Base-by-base conservation (phyloP, 2,113 vertebrate species). In the Rutilus rutilus region DNA sequence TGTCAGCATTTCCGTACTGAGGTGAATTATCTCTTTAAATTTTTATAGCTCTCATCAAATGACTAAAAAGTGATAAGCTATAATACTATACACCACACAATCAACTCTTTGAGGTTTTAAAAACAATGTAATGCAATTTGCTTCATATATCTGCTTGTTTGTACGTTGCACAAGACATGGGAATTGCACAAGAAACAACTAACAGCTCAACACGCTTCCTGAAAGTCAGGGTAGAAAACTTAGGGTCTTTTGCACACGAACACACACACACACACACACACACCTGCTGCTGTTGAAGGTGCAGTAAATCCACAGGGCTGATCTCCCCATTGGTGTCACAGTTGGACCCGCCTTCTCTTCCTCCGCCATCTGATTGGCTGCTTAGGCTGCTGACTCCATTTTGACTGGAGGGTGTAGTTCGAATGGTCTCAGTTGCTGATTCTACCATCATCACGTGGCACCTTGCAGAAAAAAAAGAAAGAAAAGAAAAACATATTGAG, bases 401-500 rank as follows among this genome's bases (percentile, higher is more conserved):
- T 92, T 99, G 98, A 93, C 95, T 92, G 86, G 97, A 96, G 84
- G 98, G 96, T 88, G 97, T 96, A 74, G 97, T 98, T 90, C 97
- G 97, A 96, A 99, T 99, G 94, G 97, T 97, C 97, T 99, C 98
- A 86, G 97, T 99, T 93, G 98, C 98, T 14, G 98, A 99, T 96
- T 99, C 98, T 95, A 99, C 98, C 98, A 99, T 99, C 98, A 99
- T 99, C 97, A 97, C 97, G 95, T 95, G 96, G 95, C 96, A 96
- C 95, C 93, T 92, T n/a, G 94, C 89, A 81, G 57, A 42, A 17
- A 71, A 36, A 78, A 77, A 78, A 11, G 36, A 15, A 69, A 19
- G 23, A 11, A 17, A 7, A 21, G 7, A 78, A 82, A 60, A 82
- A 85, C 59, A 69, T 60, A 69, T 21, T 87, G 67, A 85, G 78